Percentiles rank a stretch among this genome's conserved stretches.
phyloP scores from a whole-genome alignment of 1,140 invertebrate genomes.

The Oedothorax gibbosus region DNA sequence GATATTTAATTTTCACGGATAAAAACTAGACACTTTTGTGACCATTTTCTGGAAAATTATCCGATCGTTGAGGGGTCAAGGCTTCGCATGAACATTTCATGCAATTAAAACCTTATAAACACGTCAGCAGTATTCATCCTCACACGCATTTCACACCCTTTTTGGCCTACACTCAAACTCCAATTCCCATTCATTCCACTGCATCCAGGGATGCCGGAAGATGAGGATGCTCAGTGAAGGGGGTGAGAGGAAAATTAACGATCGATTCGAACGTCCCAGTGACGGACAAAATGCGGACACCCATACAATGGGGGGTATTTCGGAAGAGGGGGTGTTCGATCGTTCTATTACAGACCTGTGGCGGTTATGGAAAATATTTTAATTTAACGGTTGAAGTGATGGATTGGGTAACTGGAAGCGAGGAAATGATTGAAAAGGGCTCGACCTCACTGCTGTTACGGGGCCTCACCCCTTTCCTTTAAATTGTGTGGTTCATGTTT shows the following conservation, averaged over 20 bases:
- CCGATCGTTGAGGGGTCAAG: too few species aligned
- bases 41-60: too few species aligned
- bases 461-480: slow-evolving; percentile 19
- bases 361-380: slow-evolving; percentile 53
- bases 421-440: slow-evolving; percentile 29
- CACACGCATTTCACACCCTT: slow-evolving; percentile 31
- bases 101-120: too few species aligned
- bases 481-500: too few species aligned
- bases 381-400: slow-evolving; percentile 58
- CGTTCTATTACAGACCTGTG: slow-evolving; percentile 30
- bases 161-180: too few species aligned
- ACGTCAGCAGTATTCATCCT: too few species aligned
- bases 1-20: too few species aligned
- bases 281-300: background rate
- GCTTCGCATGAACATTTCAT: too few species aligned
- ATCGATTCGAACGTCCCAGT: slow-evolving; percentile 30
- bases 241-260: slow-evolving; percentile 28
- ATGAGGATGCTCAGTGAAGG: slow-evolving; percentile 22
- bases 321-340: slow-evolving; percentile 9
- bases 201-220: too few species aligned
- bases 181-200: too few species aligned
- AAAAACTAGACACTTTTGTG: too few species aligned
- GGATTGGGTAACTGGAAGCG: slow-evolving; percentile 29
- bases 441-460: slow-evolving; percentile 33
- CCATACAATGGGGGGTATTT: background rate